Base-by-base conservation (phyloP, 2,797 vertebrate genomes). In the Pteronotus mesoamericanus region DNA sequence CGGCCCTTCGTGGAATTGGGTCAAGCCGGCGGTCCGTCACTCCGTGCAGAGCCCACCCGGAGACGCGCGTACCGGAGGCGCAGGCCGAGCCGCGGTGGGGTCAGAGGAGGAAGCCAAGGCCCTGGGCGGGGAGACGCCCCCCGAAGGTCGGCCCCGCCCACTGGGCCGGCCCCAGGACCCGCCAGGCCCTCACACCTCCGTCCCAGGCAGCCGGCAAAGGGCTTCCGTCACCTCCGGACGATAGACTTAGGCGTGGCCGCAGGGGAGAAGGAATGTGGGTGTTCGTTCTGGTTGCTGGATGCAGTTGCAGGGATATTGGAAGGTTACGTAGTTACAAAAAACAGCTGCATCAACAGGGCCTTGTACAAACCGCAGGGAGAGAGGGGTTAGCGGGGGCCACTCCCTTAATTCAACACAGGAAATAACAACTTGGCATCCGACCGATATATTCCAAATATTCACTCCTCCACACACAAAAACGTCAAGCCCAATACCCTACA, bases 311-410 rank as follows among this genome's bases (percentile, higher is more conserved):
- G 48, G 59, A 15, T 32, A 19, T 51, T 89, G 78, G 29, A 46
- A n/a, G 83, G 55, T 46, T 7, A 57, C 5, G 0, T 4, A 1
- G 46, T 86, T 83, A 69, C 51, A 29, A 57, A 61, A 74, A 91
- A 48, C 96, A 96, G 94, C 96, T 95, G 95, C 53, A 26, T 22
- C 72, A 94, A 93, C 94, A 64, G 7, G 57, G 9, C 86, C 77
- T 48, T 32, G 39, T 2, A 22, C 68, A 57, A 93, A 86, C 94
- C 69, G 2, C 10, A 37, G 59, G n/a, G 42, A 12, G 89, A 32
- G 92, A 69, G 5, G 86, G 68, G 61, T 18, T 15, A 18, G 19
- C 68, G 66, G 3, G 46, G 32, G 48, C 5, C 26, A 46, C 24
- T 39, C 29, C 12, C 18, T 80, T 39, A 29, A 64, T 64, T 86